Percentiles rank a stretch among this genome's conserved stretches.
phyloP scores from a whole-genome alignment of 2,797 vertebrate species.

The Kryptopterus vitreolus region DNA sequence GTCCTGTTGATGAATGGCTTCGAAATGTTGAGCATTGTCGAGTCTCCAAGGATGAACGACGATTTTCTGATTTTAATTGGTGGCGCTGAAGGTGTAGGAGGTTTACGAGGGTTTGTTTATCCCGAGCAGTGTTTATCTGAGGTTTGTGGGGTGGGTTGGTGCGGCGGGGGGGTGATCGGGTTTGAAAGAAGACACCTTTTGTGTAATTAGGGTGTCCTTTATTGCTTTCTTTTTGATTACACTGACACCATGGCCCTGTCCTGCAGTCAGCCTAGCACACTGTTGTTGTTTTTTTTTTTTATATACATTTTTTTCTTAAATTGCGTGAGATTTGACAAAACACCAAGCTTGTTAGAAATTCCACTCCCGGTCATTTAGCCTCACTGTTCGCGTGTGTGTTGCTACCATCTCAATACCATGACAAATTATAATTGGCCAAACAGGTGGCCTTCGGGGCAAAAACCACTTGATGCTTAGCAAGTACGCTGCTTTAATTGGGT shows the following conservation, averaged over 20 bases:
- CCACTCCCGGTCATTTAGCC: conserved; percentile 31
- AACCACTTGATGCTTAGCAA: conserved; percentile 73
- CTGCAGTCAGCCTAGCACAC: conserved; percentile 54
- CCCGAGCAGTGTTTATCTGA: background rate
- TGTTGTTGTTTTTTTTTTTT: conserved; percentile 69
- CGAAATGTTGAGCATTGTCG: background rate
- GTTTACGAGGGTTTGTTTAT: background rate
- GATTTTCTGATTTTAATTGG: background rate
- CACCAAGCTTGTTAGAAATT: conserved; percentile 65
- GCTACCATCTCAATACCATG: conserved; percentile 67
- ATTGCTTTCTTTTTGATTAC: conserved; percentile 10
- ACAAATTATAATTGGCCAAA: conserved; percentile 78
- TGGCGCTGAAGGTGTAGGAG: background rate
- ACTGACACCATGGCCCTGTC: conserved; percentile 24
- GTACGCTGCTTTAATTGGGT: conserved; percentile 74
- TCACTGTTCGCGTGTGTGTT: background rate
- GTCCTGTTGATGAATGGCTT: background rate
- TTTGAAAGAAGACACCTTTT: background rate
- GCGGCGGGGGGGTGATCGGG: background rate
- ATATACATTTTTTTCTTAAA: too few relatives aligned
- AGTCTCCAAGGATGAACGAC: background rate
- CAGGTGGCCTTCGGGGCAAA: conserved; percentile 69
- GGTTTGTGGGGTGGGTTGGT: too few relatives aligned
- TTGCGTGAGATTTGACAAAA: conserved; percentile 69
- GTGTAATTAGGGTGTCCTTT: background rate